These are phyloP conservation scores for Hozukius guyotensis DNA, from an alignment of 2,797 vertebrate genomes.

Conservation along the genomic window DNA sequence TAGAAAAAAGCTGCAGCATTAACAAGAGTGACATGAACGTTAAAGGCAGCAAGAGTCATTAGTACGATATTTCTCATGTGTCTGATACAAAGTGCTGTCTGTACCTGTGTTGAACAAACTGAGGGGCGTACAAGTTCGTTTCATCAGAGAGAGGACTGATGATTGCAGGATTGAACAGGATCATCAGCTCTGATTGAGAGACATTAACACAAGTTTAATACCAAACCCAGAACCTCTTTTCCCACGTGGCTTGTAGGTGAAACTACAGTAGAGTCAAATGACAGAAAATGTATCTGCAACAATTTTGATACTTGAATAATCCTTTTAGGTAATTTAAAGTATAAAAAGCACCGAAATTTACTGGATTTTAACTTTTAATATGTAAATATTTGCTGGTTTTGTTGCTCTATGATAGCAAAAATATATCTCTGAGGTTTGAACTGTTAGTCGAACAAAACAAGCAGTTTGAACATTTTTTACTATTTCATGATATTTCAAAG, in stretches of 20 bases:
- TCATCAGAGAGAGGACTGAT: constrained; percentile 33
- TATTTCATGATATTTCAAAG: neutral
- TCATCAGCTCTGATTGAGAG: constrained; percentile 72
- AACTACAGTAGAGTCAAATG: neutral
- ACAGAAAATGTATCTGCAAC: neutral
- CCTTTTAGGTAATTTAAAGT: neutral
- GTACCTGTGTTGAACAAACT: constrained; percentile 60
- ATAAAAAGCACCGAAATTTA: neutral
- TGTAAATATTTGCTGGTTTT: neutral
- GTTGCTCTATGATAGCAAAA: neutral
- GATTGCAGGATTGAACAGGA: constrained; percentile 69
- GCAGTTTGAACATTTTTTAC: neutral
- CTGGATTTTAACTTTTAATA: neutral
- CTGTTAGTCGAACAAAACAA: neutral
- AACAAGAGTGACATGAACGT: too few relatives aligned
- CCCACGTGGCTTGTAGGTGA: neutral
- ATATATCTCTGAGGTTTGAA: neutral
- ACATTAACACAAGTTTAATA: neutral
- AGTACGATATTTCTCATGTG: neutral
- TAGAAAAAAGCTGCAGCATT: neutral
- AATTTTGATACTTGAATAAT: neutral
- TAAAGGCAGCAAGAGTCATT: neutral
- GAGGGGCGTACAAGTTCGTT: neutral
- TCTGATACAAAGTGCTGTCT: neutral
- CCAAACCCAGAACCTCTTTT: neutral